phyloP scores from a whole-genome alignment of 2,113 vertebrate genomes.

The Chauna torquata region DNA sequence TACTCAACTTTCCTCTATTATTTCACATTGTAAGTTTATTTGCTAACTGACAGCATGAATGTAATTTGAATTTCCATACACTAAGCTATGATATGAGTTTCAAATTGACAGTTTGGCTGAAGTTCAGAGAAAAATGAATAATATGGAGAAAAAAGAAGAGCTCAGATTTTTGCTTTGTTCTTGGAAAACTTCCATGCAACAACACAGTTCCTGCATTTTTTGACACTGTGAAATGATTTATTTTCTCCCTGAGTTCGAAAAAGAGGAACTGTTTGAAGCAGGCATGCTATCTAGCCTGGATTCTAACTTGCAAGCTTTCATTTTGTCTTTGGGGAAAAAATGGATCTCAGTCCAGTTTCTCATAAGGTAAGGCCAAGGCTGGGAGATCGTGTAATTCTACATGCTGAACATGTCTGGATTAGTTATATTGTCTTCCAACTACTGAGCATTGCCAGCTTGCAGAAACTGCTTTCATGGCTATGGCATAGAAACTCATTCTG shows the following conservation, averaged over 20 bases:
- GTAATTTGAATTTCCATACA: constrained; percentile 35
- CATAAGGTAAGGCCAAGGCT: background rate
- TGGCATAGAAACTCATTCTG: background rate
- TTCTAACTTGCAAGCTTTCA: background rate
- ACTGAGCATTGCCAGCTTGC: background rate
- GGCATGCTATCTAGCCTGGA: background rate
- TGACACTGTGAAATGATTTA: background rate
- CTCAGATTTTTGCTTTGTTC: background rate
- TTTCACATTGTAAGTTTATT: constrained; percentile 1
- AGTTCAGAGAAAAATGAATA: constrained; percentile 4
- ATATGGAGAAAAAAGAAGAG: background rate
- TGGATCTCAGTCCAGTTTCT: background rate
- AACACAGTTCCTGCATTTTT: background rate
- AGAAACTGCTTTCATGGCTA: constrained; percentile 11
- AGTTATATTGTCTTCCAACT: constrained; percentile 1
- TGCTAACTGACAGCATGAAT: background rate
- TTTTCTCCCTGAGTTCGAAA: background rate
- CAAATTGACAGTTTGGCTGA: background rate
- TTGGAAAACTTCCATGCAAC: background rate
- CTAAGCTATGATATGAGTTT: constrained; percentile 1
- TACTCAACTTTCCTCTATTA: background rate
- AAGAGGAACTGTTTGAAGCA: background rate
- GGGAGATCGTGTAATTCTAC: background rate
- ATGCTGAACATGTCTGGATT: constrained; percentile 44
- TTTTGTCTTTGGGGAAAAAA: background rate